Conservation (phyloP, 2,113 vertebrate genomes). For the Platycercus adscitus region DNA sequence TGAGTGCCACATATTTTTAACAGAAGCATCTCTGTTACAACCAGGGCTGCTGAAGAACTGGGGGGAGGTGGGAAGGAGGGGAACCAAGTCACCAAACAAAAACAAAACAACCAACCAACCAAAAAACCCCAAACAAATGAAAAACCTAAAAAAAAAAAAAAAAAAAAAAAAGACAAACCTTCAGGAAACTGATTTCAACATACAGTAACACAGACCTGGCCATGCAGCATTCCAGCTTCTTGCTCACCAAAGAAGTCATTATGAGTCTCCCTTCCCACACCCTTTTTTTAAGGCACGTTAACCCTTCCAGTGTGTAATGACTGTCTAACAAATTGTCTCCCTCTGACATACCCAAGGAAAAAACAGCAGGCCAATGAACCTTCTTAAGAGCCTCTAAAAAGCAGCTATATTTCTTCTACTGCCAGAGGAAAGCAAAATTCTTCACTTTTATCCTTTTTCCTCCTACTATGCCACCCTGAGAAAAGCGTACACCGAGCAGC, state of each 20-base stretch:
- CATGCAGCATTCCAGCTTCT: background rate
- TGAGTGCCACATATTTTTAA: background rate
- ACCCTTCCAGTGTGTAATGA: background rate
- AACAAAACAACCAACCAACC: background rate
- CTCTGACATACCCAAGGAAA: background rate
- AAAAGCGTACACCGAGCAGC: background rate
- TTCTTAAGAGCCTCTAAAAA: background rate
- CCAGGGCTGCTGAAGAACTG: background rate
- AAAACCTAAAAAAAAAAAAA: background rate
- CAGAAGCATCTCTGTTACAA: background rate
- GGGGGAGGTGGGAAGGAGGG: too few relatives aligned
- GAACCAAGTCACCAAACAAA: background rate
- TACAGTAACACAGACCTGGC: rapidly evolving
- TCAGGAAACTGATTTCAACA: background rate
- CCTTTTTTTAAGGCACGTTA: background rate
- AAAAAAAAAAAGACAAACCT: background rate
- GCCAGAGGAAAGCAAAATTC: background rate
- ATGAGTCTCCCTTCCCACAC: background rate
- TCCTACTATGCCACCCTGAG: background rate
- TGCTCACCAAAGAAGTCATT: background rate
- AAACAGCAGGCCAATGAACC: background rate
- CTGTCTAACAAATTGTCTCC: background rate
- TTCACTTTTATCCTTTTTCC: background rate
- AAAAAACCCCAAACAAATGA: background rate
- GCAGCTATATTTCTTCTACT: background rate